Evolutionary conservation across 2,113 vertebrate genomes (phyloP).

Genomic region (Spizaetus ornatus): DNA sequence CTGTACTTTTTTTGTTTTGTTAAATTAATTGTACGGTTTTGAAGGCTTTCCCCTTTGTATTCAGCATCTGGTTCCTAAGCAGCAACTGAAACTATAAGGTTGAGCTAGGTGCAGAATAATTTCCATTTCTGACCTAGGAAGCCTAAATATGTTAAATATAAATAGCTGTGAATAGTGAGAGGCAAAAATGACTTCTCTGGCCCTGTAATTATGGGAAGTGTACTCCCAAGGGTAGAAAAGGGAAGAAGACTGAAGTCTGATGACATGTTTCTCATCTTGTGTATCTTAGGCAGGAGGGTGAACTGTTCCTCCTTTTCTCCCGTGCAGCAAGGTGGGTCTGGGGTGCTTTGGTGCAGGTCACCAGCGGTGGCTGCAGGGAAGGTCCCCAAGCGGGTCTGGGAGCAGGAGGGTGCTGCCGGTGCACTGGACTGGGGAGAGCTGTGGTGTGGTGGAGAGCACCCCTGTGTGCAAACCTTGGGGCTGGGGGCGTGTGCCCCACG

Average conservation of each 20-base stretch:
- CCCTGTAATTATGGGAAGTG: background rate
- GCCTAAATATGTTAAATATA: background rate
- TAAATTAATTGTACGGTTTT: background rate
- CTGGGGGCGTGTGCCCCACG: accelerated
- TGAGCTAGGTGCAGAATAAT: background rate
- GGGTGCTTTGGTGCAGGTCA: background rate
- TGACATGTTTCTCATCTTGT: background rate
- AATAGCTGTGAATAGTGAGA: background rate
- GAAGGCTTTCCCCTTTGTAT: background rate
- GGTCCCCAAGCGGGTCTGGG: background rate
- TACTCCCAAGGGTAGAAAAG: background rate
- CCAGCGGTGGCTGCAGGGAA: accelerated
- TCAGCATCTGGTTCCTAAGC: background rate
- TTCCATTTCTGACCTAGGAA: constrained; percentile 19
- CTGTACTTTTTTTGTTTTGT: background rate
- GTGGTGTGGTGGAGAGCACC: background rate
- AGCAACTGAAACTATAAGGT: background rate
- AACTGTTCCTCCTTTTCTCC: background rate
- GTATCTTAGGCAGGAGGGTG: background rate
- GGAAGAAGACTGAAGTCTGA: background rate
- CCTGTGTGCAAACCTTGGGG: accelerated
- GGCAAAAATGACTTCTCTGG: background rate
- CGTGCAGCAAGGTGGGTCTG: accelerated
- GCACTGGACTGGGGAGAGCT: accelerated
- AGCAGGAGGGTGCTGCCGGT: background rate